Percentiles rank a stretch among this genome's conserved stretches.
Evolutionary conservation across 2,888 invertebrate species (phyloP).

Genomic region (Aphidius colemani): DNA sequence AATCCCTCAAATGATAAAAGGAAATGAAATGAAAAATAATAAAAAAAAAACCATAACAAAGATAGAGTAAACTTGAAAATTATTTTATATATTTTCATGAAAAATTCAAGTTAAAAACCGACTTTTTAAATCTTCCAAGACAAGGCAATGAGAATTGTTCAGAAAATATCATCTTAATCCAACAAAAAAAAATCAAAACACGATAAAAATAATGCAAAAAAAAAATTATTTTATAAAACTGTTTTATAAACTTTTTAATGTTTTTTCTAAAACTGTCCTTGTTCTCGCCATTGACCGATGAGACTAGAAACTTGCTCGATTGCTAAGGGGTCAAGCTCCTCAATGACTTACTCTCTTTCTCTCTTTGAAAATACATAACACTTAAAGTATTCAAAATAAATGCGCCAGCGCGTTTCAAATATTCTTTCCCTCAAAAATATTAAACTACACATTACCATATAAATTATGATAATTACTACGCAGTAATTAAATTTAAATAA

Average conservation of each 20-base stretch:
- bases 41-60: too few species aligned
- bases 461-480: not conserved
- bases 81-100: not conserved
- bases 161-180: slow-evolving; percentile 53
- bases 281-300: slow-evolving; percentile 50
- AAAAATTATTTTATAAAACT: too few species aligned
- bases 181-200: slow-evolving; percentile 5
- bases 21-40: not conserved
- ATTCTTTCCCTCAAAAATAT: not conserved
- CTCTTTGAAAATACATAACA: slow-evolving; percentile 8
- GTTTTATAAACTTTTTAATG: too few species aligned
- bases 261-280: slow-evolving; percentile 39
- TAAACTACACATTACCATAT: not conserved
- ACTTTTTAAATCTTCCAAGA: slow-evolving; percentile 56
- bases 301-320: too few species aligned
- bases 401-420: slow-evolving; percentile 32
- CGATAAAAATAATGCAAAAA: too few species aligned
- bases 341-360: not conserved
- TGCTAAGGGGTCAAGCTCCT: slow-evolving; percentile 54
- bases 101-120: slow-evolving; percentile 34
- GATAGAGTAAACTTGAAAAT: accelerated
- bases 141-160: slow-evolving; percentile 56
- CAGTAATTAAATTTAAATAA: not conserved
- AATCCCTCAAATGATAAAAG: too few species aligned
- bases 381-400: slow-evolving; percentile 27